A percentile compares a stretch with the other conserved stretches of the same genome.
Evolutionary conservation across 2,888 invertebrate species (phyloP).

Genomic region (Physocephala rufipes): DNA sequence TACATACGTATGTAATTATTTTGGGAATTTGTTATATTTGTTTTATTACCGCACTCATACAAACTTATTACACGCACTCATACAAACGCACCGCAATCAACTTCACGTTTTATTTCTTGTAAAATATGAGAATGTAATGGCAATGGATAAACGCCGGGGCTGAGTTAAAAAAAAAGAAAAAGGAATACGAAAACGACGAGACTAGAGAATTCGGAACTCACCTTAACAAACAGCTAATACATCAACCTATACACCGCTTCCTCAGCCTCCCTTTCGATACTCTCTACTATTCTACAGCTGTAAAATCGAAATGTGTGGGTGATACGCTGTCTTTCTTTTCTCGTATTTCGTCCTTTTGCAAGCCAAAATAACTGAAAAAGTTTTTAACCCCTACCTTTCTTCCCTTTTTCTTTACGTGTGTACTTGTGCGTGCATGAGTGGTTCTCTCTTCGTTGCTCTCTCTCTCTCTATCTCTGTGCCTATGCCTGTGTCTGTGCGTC

Average conservation of each 20-base stretch:
- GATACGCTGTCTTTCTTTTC: background rate
- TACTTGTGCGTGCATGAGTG: too few species aligned
- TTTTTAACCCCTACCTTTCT: background rate
- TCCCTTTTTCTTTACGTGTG: background rate
- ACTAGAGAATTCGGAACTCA: too few species aligned
- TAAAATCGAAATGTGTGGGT: too few species aligned
- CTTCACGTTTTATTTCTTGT: background rate
- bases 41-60: slow-evolving; percentile 1
- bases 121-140: slow-evolving; percentile 7
- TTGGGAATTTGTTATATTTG: too few species aligned
- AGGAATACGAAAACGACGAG: too few species aligned
- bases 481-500: background rate
- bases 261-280: background rate
- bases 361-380: too few species aligned
- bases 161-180: background rate
- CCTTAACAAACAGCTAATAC: too few species aligned
- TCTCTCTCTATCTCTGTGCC: background rate
- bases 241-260: background rate
- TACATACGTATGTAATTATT: background rate
- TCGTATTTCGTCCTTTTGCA: background rate
- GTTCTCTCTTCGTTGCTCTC: background rate
- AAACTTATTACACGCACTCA: background rate
- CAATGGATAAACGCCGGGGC: background rate
- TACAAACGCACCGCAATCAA: background rate
- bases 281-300: background rate